Evolutionary conservation across 2,113 vertebrate genomes (phyloP).

Genomic region (Machaerirhynchus nigripectus): DNA sequence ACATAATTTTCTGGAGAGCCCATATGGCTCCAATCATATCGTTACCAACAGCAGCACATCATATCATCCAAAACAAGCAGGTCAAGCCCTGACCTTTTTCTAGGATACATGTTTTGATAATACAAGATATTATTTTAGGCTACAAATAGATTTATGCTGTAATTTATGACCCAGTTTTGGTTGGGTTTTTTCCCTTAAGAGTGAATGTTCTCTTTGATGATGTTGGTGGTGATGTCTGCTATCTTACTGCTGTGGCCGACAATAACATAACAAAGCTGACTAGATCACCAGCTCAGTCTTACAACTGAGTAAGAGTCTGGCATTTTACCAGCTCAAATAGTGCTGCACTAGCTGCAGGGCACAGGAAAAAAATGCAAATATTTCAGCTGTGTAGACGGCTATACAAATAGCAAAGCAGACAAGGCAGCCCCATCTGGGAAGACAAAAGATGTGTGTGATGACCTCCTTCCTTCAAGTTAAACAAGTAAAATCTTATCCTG

Average conservation of each 20-base stretch:
- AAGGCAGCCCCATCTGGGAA: not conserved
- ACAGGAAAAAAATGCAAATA: constrained; percentile 23
- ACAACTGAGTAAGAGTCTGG: constrained; percentile 26
- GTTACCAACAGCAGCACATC: not conserved
- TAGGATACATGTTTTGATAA: not conserved
- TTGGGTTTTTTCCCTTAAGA: not conserved
- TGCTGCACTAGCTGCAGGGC: constrained; percentile 1
- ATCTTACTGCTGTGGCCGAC: not conserved
- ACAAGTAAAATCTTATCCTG: not conserved
- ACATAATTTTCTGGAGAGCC: constrained; percentile 33
- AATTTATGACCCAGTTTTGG: not conserved
- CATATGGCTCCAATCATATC: not conserved
- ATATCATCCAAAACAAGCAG: not conserved
- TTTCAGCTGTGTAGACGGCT: constrained; percentile 1
- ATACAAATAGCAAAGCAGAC: constrained; percentile 43
- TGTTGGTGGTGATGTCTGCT: constrained; percentile 4
- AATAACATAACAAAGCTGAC: not conserved
- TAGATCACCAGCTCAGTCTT: not conserved
- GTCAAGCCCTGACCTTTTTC: not conserved
- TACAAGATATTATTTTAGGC: not conserved
- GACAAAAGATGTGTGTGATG: not conserved
- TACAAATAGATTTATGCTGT: not conserved
- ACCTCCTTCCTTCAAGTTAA: not conserved
- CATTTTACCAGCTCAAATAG: constrained; percentile 35
- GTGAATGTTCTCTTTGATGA: not conserved